A percentile compares a stretch with the other conserved stretches of the same genome.
These are phyloP conservation scores for mouse (Mus musculus) DNA, from an alignment of 2,113 vertebrate genomes.

Conservation along the genomic window DNA sequence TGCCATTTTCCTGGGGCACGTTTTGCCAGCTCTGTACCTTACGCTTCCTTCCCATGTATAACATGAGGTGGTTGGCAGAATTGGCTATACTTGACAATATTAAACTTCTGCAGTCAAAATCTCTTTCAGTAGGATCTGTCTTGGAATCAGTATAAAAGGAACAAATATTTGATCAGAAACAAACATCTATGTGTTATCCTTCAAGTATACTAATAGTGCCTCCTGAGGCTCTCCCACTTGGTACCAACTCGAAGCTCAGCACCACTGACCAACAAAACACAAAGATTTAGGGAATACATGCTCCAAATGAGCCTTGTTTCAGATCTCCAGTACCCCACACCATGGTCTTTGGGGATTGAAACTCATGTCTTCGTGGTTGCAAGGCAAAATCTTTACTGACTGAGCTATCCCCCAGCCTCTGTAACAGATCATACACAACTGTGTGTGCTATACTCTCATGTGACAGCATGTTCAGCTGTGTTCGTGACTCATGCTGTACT, in stretches of 20 bases:
- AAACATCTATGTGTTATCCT: neutral
- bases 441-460: neutral
- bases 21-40: neutral
- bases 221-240: neutral
- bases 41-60: neutral
- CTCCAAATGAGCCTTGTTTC: neutral
- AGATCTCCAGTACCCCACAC: neutral
- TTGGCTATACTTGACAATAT: neutral
- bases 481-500: neutral
- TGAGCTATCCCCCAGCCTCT: neutral
- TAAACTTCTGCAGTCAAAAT: neutral
- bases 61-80: neutral
- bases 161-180: neutral
- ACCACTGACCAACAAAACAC: neutral
- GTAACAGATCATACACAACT: neutral
- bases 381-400: neutral
- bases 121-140: neutral
- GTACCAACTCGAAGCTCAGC: neutral
- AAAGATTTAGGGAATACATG: neutral
- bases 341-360: neutral
- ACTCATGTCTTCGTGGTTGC: neutral
- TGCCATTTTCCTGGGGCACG: neutral
- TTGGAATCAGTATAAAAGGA: slow-evolving; percentile 21
- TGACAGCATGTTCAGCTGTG: neutral
- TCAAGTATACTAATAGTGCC: rapidly evolving